Evolutionary conservation across 2,113 vertebrate genomes (phyloP).

Genomic region (Siniperca chuatsi): DNA sequence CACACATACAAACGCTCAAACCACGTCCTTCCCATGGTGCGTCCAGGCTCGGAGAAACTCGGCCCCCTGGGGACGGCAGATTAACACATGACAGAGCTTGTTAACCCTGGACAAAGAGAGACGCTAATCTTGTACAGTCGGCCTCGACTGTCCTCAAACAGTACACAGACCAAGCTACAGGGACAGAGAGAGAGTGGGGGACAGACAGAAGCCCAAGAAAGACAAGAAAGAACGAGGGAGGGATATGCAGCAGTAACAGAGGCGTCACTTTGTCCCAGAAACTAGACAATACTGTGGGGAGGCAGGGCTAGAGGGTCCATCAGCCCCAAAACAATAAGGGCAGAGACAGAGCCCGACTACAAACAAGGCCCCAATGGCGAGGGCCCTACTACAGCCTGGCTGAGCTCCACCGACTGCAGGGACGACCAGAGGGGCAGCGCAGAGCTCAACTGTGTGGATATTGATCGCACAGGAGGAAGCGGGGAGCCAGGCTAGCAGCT

Average conservation of each 20-base stretch:
- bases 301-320: slow-evolving; percentile 38
- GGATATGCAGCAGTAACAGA: slow-evolving; percentile 33
- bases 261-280: slow-evolving; percentile 73
- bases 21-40: slow-evolving; percentile 42
- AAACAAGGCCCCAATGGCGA: slow-evolving; percentile 32
- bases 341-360: slow-evolving; percentile 46
- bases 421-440: slow-evolving; percentile 55
- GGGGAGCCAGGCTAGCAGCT: slow-evolving; percentile 31
- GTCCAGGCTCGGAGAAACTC: slow-evolving; percentile 39
- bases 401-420: slow-evolving; percentile 55
- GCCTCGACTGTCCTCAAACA: slow-evolving; percentile 57
- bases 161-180: slow-evolving; percentile 24
- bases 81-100: slow-evolving; percentile 83
- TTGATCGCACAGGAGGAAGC: slow-evolving; percentile 72
- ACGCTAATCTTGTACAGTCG: slow-evolving; percentile 81
- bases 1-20: slow-evolving; percentile 37
- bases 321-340: slow-evolving; percentile 59
- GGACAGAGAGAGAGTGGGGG: slow-evolving; percentile 2
- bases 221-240: slow-evolving; percentile 40
- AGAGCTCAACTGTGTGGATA: slow-evolving; percentile 62
- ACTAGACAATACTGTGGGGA: slow-evolving; percentile 61
- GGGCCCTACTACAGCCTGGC: slow-evolving; percentile 45
- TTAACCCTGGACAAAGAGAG: slow-evolving; percentile 85
- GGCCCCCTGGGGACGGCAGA: slow-evolving; percentile 72
- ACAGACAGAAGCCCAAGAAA: slow-evolving; percentile 31